Evolutionary conservation across 2,888 invertebrate genomes (phyloP), one percentile per base, ranked within the genome.

Genomic region (Drosophila mimetica): DNA sequence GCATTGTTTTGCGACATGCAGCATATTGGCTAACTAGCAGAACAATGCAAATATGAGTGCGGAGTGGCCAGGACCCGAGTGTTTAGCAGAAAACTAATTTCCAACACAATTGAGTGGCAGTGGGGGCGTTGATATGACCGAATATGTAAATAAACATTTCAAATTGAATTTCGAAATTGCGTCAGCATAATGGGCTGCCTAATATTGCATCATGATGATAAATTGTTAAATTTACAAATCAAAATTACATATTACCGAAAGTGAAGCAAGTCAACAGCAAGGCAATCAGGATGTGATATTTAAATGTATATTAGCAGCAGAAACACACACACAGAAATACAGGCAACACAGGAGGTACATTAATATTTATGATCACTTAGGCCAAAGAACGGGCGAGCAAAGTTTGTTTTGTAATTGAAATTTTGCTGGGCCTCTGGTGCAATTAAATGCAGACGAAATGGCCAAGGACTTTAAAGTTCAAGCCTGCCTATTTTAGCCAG

Each of bases 141-240:
- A 50, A 74, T 67, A 63, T 84, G 76, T 75, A 73, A 81, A 84
- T 76, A 82, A 75, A 82, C 72, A 79, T 70, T 82, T 69, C 52
- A 77, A 82, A 82, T 82, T 75, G 74, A 65, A 82, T 85, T 85
- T 85, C 14, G 60, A 74, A 85, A 85, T 79, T 82, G 76, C 77
- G 79, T 78, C 77, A 72, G 84, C 75, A 71, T 55, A 79, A 75
- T 71, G 57, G 75, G 54, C 53, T 61, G n/a, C n/a, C 55, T 75
- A 79, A 79, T 82, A 74, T 79, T 79, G 60, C 65, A 77, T 81
- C 79, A 84, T 71, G 70, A 77, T 71, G 75, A 61, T 60, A 82
- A 85, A 82, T 82, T 82, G 82, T 77, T 82, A 73, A 82, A 79
- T 85, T 82, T 77, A 64, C 70, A 65, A 81, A 81, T 81, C 85